Percentiles rank a stretch among this genome's conserved stretches.
phyloP scores from a whole-genome alignment of 2,888 invertebrate genomes.

The Hyalella azteca region DNA sequence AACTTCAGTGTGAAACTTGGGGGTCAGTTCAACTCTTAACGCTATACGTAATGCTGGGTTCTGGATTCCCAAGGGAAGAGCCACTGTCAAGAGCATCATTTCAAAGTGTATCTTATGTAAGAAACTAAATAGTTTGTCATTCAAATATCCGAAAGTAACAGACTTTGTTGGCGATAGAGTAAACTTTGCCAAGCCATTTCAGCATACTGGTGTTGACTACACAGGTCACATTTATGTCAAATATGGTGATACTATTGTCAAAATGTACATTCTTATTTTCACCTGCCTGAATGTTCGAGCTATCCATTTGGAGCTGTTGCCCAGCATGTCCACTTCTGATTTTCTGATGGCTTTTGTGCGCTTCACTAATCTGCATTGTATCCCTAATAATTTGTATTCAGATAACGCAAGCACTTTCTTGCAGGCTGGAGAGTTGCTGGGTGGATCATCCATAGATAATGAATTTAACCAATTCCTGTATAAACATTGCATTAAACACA shows the following conservation, averaged over 20 bases:
- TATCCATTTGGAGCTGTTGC: no score
- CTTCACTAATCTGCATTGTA: no score
- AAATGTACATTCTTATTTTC: constrained; percentile 19
- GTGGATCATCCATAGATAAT: no score
- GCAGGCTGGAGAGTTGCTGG: no score
- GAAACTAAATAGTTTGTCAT: constrained; percentile 30
- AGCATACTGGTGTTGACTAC: constrained; percentile 3
- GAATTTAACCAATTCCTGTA: no score
- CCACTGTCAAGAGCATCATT: neutral
- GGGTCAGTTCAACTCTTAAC: neutral
- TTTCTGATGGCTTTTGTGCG: no score
- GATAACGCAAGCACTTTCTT: no score
- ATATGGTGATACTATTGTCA: neutral
- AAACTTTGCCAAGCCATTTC: constrained; percentile 12
- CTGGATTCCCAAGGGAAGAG: constrained; percentile 33
- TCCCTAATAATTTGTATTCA: no score
- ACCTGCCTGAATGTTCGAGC: no score
- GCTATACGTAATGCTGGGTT: constrained; percentile 2
- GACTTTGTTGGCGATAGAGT: neutral
- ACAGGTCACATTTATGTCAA: constrained; percentile 12
- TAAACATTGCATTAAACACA: no score
- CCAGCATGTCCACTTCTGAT: no score
- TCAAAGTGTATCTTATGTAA: constrained; percentile 28
- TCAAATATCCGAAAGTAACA: constrained; percentile 11
- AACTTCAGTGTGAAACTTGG: neutral